Evolutionary conservation across 2,797 vertebrate genomes (phyloP).

Genomic region (Amblyraja radiata): DNA sequence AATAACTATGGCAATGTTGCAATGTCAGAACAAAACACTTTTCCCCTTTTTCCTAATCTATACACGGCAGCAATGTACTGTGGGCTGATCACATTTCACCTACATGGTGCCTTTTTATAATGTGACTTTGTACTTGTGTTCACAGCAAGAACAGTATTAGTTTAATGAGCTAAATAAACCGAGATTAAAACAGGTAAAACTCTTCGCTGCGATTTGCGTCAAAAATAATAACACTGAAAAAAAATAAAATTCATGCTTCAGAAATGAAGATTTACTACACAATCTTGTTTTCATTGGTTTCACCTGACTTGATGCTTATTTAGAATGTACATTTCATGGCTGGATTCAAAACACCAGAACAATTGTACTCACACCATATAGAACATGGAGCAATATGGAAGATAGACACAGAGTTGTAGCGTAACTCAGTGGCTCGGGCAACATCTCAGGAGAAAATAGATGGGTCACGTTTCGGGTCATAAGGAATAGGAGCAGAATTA

Average conservation of each 20-base stretch:
- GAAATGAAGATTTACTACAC: neutral
- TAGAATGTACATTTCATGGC: neutral
- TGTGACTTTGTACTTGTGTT: neutral
- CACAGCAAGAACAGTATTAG: neutral
- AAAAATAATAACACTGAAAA: neutral
- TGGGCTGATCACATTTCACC: neutral
- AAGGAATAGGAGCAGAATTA: too few species aligned
- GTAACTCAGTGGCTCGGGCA: too few species aligned
- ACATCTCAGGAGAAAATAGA: too few species aligned
- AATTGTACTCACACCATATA: neutral
- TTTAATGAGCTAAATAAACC: neutral
- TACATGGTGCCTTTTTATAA: neutral
- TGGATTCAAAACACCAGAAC: neutral
- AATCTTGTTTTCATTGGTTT: neutral
- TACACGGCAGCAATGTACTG: neutral
- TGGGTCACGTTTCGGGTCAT: too few species aligned
- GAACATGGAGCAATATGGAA: too few species aligned
- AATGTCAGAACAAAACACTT: slow-evolving; percentile 13
- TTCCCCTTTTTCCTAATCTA: neutral
- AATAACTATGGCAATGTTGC: neutral
- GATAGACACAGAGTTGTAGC: too few species aligned
- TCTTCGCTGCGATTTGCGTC: neutral
- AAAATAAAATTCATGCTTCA: neutral
- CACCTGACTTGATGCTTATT: neutral
- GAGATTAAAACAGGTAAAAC: neutral